phyloP scores from a whole-genome alignment of 2,113 vertebrate species.

The Leptobrachium leishanense region DNA sequence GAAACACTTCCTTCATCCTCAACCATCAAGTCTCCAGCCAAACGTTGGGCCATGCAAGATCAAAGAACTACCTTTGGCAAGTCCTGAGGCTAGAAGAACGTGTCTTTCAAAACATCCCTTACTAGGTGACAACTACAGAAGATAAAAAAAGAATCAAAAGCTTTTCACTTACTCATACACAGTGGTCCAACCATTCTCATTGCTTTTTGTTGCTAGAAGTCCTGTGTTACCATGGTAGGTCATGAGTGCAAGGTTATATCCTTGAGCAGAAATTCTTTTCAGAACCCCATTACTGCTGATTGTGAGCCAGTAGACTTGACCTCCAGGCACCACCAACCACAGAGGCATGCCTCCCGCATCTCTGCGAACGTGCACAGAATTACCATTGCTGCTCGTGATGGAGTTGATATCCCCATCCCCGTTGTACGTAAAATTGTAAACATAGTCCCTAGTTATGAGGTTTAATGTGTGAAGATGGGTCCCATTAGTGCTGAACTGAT shows the following conservation, averaged over 20 bases:
- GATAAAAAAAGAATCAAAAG: too few species aligned
- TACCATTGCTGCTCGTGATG: constrained; percentile 76
- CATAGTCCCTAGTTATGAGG: constrained; percentile 89
- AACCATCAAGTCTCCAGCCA: too few species aligned
- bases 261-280: constrained; percentile 90
- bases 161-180: constrained; percentile 87
- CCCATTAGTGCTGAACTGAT: constrained; percentile 89
- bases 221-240: constrained; percentile 91
- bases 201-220: constrained; percentile 92
- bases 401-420: constrained; percentile 78
- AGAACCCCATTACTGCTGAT: constrained; percentile 91
- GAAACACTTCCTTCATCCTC: too few species aligned
- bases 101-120: too few species aligned
- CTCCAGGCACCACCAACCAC: constrained; percentile 88
- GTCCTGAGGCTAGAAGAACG: too few species aligned
- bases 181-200: constrained; percentile 95
- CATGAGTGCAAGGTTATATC: constrained; percentile 91
- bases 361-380: constrained; percentile 82
- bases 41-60: too few species aligned
- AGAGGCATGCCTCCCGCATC: constrained; percentile 86
- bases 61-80: too few species aligned
- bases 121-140: too few species aligned
- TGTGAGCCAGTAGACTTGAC: constrained; percentile 92
- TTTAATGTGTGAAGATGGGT: constrained; percentile 91
- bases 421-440: constrained; percentile 91